These are phyloP conservation scores for Poecilia velifera DNA, from an alignment of 2,797 vertebrate genomes.

Conservation along the genomic window DNA sequence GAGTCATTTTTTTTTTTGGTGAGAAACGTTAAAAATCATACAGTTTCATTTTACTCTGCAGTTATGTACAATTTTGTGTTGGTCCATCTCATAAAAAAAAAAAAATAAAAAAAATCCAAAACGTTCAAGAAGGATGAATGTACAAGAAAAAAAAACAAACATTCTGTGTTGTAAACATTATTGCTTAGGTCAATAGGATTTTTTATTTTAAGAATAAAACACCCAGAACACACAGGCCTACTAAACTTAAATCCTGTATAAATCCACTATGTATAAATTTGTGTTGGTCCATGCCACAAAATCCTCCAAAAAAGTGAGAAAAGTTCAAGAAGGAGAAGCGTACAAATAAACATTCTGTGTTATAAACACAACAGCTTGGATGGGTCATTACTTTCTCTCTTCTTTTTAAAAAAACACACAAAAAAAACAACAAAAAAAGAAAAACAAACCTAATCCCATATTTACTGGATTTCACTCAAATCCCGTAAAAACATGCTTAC, in stretches of 20 bases:
- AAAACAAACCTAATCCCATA: too few relatives aligned
- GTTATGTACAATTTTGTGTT: not conserved
- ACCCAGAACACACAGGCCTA: too few relatives aligned
- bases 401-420: conserved; percentile 9
- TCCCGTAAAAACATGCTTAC: not conserved
- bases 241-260: too few relatives aligned
- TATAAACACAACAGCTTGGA: not conserved
- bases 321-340: not conserved
- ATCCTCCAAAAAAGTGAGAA: not conserved
- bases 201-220: too few relatives aligned
- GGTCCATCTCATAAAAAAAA: not conserved
- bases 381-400: not conserved
- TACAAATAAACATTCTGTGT: not conserved
- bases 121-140: not conserved
- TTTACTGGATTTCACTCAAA: not conserved
- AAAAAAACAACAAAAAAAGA: not conserved
- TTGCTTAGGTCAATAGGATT: too few relatives aligned
- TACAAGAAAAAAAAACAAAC: not conserved
- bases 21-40: not conserved
- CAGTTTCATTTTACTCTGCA: not conserved
- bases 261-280: not conserved
- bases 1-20: not conserved
- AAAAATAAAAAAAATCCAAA: not conserved
- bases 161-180: too few relatives aligned
- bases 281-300: not conserved